Base-by-base conservation (phyloP, 2,113 vertebrate species). In the Ploceus nigricollis region DNA sequence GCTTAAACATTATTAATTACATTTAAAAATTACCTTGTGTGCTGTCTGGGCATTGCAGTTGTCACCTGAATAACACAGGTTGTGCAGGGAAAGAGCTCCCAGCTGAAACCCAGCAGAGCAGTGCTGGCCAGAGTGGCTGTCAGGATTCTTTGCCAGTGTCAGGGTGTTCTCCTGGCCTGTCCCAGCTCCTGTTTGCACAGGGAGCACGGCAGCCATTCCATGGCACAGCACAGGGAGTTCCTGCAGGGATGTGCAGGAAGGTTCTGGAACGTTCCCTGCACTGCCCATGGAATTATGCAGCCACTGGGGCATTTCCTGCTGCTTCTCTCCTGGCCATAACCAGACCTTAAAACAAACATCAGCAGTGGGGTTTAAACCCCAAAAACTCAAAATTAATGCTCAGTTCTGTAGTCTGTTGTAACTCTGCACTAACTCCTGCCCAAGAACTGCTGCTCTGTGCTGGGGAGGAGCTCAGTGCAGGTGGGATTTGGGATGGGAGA, bases 371-470 rank as follows among this genome's bases (percentile, higher is more conserved):
- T 39, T 15, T 20, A 16, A 83, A 51, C 45, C 16, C 44, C 16
- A 1, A 13, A n/a, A 40, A 27, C n/a, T 5, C 18, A 47, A 2
- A 47, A 2, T 45, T 0, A 24, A 5, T 28, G 4, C 53, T 82
- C 35, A 18, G 27, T 47, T 68, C 20, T 65, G 11, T 22, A 11
- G 3, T 6, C 33, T 42, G 10, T 3, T 35, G 3, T 7, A 2
- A 2, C 56, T 30, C 30, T 56, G 40, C 47, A 3, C 28, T 2
- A 1, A 8, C 11, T 63, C n/a, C 69, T 80, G 28, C 45, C 13
- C 63, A 2, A 7, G 31, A 30, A 0, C 30, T 25, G 9, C 1
- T 30, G 2, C 6, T 3, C 24, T 44, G 66, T 30, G 87, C 0
- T 65, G 84, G 50, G 30, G 70, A 10, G 20, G 56, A n/a, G 79